Evolutionary conservation across 1,140 invertebrate species (phyloP), one percentile per base, ranked within the genome.

Genomic region (Magallana gigas): DNA sequence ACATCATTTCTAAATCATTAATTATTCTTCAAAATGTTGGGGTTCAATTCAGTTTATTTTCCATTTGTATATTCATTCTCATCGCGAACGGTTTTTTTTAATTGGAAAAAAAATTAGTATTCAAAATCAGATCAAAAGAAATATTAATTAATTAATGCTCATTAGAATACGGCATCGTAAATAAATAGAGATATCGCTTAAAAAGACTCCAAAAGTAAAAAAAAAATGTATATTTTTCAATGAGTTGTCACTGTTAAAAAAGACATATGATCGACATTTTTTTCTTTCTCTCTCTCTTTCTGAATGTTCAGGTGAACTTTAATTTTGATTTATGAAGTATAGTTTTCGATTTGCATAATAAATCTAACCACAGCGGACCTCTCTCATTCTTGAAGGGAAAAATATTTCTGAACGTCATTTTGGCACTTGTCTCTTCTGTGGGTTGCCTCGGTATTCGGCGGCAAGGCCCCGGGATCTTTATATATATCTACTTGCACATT

Each of bases 331-430:
- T 76, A 76, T 76, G 68, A 36, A 76, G 68, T 76, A 29, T 29
- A 29, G 68, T 36, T 76, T 76, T 76, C 23, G 68, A 76, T 76
- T 76, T 76, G 68, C 68, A 76, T 76, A 76, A 76, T 76, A 76
- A 76, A 76, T 76, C 14, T 29, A 76, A 76, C 68, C 68, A 76
- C 68, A 76, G 14, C 68, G 68, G 23, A 12, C 23, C 68, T 76
- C 14, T 36, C 68, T 62, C 36, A 48, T 48, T 48, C 60, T 76
- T 76, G 23, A 76, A 76, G 23, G 23, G 68, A 76, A 29, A 6
- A 11, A 14, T 76, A 29, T 76, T 29, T 29, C 14, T 36, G 23
- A 12, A 11, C 23, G 68, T 76, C 68, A 76, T 23, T 76, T 14
- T 36, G 7, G 23, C 5, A 29, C 8, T 64, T 5, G 16, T 16